Conservation (phyloP, 2,888 invertebrate genomes). For the Drosophila mulleri region DNA sequence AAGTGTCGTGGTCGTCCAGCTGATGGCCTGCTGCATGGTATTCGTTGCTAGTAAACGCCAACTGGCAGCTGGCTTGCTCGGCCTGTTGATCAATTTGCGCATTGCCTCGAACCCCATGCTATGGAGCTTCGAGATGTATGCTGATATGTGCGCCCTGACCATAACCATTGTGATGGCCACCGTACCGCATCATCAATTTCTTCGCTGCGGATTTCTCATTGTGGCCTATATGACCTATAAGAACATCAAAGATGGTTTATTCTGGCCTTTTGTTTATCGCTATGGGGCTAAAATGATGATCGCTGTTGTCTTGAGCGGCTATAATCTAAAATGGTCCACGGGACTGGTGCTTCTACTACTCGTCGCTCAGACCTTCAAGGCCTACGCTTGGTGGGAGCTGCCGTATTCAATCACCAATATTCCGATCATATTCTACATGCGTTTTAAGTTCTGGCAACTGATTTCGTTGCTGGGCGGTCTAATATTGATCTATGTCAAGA, state of each 20-base stretch:
- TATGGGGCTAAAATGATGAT: background rate
- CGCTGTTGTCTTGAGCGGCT: background rate
- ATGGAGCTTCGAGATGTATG: slow-evolving; percentile 3
- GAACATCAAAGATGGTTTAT: background rate
- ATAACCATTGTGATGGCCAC: background rate
- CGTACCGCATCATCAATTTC: background rate
- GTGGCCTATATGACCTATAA: slow-evolving; percentile 5
- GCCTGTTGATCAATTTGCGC: background rate
- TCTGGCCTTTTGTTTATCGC: background rate
- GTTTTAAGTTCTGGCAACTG: slow-evolving; percentile 8
- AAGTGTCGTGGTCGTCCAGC: background rate
- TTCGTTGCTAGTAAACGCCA: background rate
- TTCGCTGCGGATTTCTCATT: background rate
- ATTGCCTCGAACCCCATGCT: slow-evolving; percentile 2
- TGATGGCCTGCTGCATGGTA: background rate
- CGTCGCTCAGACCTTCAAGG: slow-evolving; percentile 1
- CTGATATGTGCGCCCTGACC: background rate
- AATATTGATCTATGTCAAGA: background rate
- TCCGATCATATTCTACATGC: slow-evolving; percentile 1
- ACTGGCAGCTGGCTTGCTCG: background rate
- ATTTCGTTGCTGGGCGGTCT: background rate
- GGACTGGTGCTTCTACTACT: background rate
- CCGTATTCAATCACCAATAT: background rate
- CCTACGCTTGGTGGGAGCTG: slow-evolving; percentile 6
- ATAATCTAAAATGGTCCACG: background rate